Percentiles rank a stretch among this genome's conserved stretches.
Evolutionary conservation across 2,888 invertebrate genomes (phyloP).

Genomic region (Tanaodytes sp.): DNA sequence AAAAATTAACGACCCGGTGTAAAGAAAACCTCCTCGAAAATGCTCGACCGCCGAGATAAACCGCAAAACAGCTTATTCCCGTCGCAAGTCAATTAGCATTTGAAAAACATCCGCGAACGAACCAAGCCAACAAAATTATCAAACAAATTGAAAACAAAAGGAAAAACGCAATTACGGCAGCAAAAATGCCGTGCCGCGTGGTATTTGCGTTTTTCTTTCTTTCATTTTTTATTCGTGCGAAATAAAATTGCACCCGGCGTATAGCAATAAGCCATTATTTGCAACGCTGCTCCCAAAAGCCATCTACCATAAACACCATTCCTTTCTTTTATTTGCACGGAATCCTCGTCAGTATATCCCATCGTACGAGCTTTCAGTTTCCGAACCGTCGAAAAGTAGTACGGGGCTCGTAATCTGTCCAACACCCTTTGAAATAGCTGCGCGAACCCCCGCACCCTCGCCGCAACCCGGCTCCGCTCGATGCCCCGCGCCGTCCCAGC

Average conservation of each 20-base stretch:
- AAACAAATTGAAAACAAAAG: too few species aligned
- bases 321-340: conserved; percentile 48
- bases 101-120: too few species aligned
- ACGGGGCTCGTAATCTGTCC: conserved; percentile 55
- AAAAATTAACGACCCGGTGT: too few species aligned
- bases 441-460: conserved; percentile 40
- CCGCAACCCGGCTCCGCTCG: conserved; percentile 12
- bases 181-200: too few species aligned
- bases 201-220: too few species aligned
- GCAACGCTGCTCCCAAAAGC: conserved; percentile 47
- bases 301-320: conserved; percentile 50
- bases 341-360: conserved; percentile 47
- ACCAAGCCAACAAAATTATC: too few species aligned
- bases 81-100: too few species aligned
- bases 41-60: too few species aligned
- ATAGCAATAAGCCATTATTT: conserved; percentile 51
- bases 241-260: conserved; percentile 42
- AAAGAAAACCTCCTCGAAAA: too few species aligned
- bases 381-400: conserved; percentile 53
- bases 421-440: conserved; percentile 56
- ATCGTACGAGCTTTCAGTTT: conserved; percentile 52
- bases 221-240: conserved; percentile 25
- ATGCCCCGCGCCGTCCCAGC: too few species aligned
- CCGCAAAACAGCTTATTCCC: too few species aligned
- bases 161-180: too few species aligned